These are phyloP conservation scores for Danio aesculapii DNA, from an alignment of 2,797 vertebrate species.

Conservation along the genomic window DNA sequence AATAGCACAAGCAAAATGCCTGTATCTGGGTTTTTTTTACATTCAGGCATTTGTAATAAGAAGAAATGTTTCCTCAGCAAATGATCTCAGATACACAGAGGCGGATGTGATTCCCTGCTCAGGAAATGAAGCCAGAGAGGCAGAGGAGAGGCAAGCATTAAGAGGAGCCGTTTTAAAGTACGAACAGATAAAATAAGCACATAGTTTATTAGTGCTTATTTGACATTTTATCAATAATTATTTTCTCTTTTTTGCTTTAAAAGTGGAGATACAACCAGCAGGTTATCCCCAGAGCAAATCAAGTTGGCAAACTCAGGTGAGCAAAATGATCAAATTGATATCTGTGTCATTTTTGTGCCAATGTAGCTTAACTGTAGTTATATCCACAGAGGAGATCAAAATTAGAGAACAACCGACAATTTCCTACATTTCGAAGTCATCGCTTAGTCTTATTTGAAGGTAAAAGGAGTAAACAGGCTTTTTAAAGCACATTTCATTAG, in stretches of 20 bases:
- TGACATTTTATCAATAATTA: neutral
- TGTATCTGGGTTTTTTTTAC: neutral
- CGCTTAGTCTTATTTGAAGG: too few relatives aligned
- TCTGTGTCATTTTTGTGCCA: neutral
- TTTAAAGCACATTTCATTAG: too few relatives aligned
- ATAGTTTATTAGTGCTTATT: neutral
- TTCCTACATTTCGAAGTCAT: too few relatives aligned
- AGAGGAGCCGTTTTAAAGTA: constrained; percentile 87
- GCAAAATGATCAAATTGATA: constrained; percentile 46
- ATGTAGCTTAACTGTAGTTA: neutral
- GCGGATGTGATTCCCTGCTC: constrained; percentile 94
- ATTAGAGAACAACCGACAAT: too few relatives aligned
- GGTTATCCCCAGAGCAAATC: constrained; percentile 85
- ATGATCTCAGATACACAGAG: constrained; percentile 89
- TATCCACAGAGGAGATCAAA: too few relatives aligned
- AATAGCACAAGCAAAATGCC: neutral
- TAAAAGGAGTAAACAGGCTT: too few relatives aligned
- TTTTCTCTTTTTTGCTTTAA: constrained; percentile 38
- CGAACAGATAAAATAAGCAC: constrained; percentile 19
- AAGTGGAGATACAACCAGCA: constrained; percentile 84
- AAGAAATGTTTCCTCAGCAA: constrained; percentile 77
- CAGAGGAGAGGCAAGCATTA: constrained; percentile 82
- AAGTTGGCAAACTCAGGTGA: constrained; percentile 92
- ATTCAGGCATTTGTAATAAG: constrained; percentile 14
- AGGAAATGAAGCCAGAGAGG: constrained; percentile 89